phyloP scores from a whole-genome alignment of 2,888 invertebrate species.

The Cabera pusaria region DNA sequence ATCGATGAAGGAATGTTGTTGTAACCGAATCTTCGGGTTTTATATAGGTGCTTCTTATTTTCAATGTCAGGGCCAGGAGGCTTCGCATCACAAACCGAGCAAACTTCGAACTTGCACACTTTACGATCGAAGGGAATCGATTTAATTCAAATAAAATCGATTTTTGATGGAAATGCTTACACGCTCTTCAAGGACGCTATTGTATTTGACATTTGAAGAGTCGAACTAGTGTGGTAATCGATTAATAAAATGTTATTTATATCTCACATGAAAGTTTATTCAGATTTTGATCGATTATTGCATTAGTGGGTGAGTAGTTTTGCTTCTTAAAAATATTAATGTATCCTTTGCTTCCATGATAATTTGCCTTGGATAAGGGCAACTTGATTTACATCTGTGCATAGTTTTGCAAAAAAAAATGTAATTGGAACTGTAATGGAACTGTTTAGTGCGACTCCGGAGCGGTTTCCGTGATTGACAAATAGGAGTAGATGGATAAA shows the following conservation, averaged over 20 bases:
- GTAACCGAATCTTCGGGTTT: conserved; percentile 43
- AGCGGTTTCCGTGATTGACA: too few relatives aligned
- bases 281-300: neutral
- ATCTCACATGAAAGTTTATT: conserved; percentile 10
- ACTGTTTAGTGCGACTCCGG: too few relatives aligned
- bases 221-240: conserved; percentile 14
- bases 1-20: conserved; percentile 59
- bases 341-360: too few relatives aligned
- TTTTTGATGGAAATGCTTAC: conserved; percentile 14
- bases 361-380: too few relatives aligned
- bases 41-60: conserved; percentile 58
- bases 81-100: conserved; percentile 16
- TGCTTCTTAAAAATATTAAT: too few relatives aligned
- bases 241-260: conserved; percentile 11
- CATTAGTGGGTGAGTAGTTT: too few relatives aligned
- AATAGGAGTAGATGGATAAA: too few relatives aligned
- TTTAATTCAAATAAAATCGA: conserved; percentile 16
- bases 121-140: conserved; percentile 31
- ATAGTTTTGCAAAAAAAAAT: too few relatives aligned
- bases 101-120: conserved; percentile 27
- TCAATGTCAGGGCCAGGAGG: conserved; percentile 62
- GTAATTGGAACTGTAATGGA: too few relatives aligned
- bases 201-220: conserved; percentile 18
- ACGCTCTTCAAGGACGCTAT: conserved; percentile 9
- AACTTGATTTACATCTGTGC: conserved; percentile 1